Conservation (phyloP, 2,113 vertebrate species). For the Nerophis ophidion region DNA sequence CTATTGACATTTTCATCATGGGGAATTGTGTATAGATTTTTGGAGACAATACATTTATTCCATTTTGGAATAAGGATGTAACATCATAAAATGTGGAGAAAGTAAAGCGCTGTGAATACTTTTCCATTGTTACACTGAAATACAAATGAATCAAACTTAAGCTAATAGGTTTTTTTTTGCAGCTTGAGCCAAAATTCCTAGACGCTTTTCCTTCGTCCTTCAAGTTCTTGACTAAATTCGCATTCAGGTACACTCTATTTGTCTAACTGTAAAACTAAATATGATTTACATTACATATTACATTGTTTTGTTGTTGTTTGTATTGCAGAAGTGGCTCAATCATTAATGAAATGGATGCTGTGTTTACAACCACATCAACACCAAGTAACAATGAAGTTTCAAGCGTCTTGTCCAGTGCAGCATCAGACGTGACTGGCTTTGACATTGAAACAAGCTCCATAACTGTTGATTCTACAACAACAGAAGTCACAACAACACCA, state of each 20-base stretch:
- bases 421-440: conserved; percentile 18
- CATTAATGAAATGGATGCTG: neutral
- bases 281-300: too few species aligned
- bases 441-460: conserved; percentile 29
- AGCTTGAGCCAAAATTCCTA: conserved; percentile 18
- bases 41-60: too few species aligned
- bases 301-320: neutral
- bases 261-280: too few species aligned
- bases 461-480: conserved; percentile 5
- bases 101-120: too few species aligned
- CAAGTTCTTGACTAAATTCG: neutral
- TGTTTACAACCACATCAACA: neutral
- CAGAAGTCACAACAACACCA: neutral
- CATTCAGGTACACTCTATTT: conserved; percentile 27
- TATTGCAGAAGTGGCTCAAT: conserved; percentile 43
- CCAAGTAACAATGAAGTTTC: conserved; percentile 21
- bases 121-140: too few species aligned
- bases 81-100: too few species aligned
- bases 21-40: too few species aligned
- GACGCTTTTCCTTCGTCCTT: conserved; percentile 12
- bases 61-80: too few species aligned
- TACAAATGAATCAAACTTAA: neutral
- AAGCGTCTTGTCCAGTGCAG: conserved; percentile 17
- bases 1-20: too few species aligned
- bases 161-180: neutral